Base-by-base conservation (phyloP, 2,888 invertebrate species). In the Rhingia campestris region DNA sequence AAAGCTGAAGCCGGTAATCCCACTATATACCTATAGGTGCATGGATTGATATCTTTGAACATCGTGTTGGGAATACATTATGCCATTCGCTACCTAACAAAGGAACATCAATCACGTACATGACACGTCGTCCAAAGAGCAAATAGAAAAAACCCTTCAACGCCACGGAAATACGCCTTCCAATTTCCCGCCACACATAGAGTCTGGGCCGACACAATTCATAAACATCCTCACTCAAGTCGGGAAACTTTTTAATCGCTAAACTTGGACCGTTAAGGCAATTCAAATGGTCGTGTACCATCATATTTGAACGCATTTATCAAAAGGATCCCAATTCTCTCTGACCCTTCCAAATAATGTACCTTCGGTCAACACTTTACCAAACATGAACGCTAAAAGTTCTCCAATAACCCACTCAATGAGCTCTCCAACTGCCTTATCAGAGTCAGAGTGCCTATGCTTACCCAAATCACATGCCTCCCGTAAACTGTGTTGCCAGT, bases 31-130 rank as follows among this genome's bases (percentile, higher is more conserved):
- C 22, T 22, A 22, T 22, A 22, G 22, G 22, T 22, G 22, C 2
- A 22, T 22, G 63, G 51, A 74, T 64, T 73, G 58, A 73, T 79
- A 79, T 67, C 69, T 69, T 67, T 79, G 63, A 73, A 37, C 67
- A 77, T 61, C 72, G 61, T 49, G 72, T 66, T 54, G 59, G 49
- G 77, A 82, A 77, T 73, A 73, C 67, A 77, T 73, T 59, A 79
- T 47, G 58, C 59, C 58, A 47, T n/a, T 47, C 77, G 41, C 63
- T 47, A 32, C 63, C 64, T 64, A 56, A 58, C 45, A 53, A 73
- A 82, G 49, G 41, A 14, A 58, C 82, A 82, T 82, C 82, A 77
- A 79, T 82, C 82, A 79, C 63, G 63, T 41, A 64, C 66, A 64
- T 76, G 72, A 73, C 73, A 72, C 72, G 72, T 72, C 72, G 72